phyloP scores from a whole-genome alignment of 2,888 invertebrate genomes.

The Dysmachus trigonus region DNA sequence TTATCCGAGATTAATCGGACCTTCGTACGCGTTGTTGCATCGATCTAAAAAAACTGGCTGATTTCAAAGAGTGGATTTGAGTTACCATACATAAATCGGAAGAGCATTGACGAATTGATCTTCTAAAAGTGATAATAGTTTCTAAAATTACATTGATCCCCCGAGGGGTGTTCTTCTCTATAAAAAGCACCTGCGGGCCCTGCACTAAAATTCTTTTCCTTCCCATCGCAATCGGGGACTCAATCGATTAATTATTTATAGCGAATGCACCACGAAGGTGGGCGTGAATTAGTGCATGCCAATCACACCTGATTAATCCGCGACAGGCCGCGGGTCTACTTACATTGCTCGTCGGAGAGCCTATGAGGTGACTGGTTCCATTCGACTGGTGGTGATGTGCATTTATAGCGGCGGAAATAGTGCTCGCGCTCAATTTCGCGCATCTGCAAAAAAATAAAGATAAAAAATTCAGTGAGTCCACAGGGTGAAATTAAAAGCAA shows the following conservation, averaged over 20 bases:
- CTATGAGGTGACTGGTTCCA: constrained; percentile 37
- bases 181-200: background rate
- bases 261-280: constrained; percentile 7
- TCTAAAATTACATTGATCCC: constrained; percentile 13
- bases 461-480: background rate
- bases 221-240: background rate
- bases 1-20: constrained; percentile 53
- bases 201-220: background rate
- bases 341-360: constrained; percentile 45
- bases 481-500: background rate
- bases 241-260: constrained; percentile 32
- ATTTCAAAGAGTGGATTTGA: background rate
- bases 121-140: background rate
- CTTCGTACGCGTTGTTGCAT: constrained; percentile 57
- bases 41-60: constrained; percentile 12
- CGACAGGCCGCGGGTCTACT: constrained; percentile 37
- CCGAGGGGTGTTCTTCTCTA: background rate
- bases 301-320: constrained; percentile 43
- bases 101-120: constrained; percentile 7
- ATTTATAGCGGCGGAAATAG: constrained; percentile 78
- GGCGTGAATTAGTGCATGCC: constrained; percentile 38
- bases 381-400: constrained; percentile 57
- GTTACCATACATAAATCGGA: background rate
- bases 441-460: constrained; percentile 66
- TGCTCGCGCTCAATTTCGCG: constrained; percentile 75